phyloP scores from a whole-genome alignment of 2,888 invertebrate genomes.

The Spodoptera littoralis region DNA sequence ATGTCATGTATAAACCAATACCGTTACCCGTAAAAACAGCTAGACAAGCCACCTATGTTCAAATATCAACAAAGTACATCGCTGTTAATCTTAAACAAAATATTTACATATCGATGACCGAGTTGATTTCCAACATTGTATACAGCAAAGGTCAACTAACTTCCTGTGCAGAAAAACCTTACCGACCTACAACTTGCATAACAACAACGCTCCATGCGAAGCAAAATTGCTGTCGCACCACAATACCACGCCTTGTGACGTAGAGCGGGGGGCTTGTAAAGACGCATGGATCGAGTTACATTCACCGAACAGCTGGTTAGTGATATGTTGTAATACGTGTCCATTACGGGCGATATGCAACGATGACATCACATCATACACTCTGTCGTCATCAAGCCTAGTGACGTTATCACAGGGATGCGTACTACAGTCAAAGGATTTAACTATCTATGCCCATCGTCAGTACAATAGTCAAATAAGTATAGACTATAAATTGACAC shows the following conservation, averaged over 20 bases:
- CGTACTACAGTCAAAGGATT: not conserved
- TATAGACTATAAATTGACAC: not conserved
- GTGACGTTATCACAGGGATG: conserved; percentile 27
- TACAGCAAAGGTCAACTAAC: conserved; percentile 1
- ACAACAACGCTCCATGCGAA: conserved; percentile 12
- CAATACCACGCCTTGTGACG: conserved; percentile 21
- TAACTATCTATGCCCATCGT: too few relatives aligned
- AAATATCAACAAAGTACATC: conserved; percentile 15
- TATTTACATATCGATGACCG: conserved; percentile 1
- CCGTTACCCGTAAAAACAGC: conserved; percentile 1
- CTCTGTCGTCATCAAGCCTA: conserved; percentile 26
- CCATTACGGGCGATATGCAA: conserved; percentile 32
- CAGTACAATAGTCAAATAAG: too few relatives aligned
- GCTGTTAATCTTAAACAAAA: conserved; percentile 29
- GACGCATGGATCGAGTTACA: conserved; percentile 29
- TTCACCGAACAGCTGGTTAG: conserved; percentile 36
- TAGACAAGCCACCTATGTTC: not conserved
- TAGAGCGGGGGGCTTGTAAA: conserved; percentile 20
- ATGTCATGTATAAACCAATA: conserved; percentile 8
- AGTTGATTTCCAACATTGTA: conserved; percentile 27
- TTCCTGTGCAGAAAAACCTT: conserved; percentile 17
- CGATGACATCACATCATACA: conserved; percentile 28
- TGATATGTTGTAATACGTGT: conserved; percentile 33
- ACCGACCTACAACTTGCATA: conserved; percentile 25
- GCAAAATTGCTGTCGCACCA: conserved; percentile 21